These are phyloP conservation scores for Periophthalmus magnuspinnatus DNA, from an alignment of 2,797 vertebrate species.

Conservation along the genomic window DNA sequence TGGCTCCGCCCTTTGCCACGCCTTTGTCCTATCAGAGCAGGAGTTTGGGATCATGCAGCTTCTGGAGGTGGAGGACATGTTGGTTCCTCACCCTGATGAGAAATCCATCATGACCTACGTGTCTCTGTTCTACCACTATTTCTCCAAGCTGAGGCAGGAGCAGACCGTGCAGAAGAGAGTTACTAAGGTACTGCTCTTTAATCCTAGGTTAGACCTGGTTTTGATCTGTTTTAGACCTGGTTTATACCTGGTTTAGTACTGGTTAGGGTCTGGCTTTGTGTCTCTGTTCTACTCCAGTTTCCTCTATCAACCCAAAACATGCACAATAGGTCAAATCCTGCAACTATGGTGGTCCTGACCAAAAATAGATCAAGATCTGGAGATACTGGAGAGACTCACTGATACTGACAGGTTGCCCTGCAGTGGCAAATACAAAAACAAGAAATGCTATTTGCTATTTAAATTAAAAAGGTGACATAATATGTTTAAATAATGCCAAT, in stretches of 20 bases:
- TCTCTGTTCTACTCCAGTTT: conserved; percentile 79
- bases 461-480: no score
- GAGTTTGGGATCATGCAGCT: conserved; percentile 85
- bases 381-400: no score
- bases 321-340: no score
- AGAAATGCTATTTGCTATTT: no score
- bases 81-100: conserved; percentile 83
- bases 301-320: neutral
- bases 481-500: no score
- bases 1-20: conserved; percentile 78
- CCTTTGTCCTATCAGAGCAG: conserved; percentile 82
- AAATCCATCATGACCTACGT: conserved; percentile 92
- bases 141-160: conserved; percentile 85
- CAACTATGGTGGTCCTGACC: no score
- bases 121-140: conserved; percentile 90
- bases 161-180: conserved; percentile 86
- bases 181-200: conserved; percentile 80
- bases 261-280: neutral
- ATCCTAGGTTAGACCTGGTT: no score
- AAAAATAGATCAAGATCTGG: no score
- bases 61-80: conserved; percentile 87
- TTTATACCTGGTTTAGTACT: neutral
- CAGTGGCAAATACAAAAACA: no score
- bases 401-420: no score
- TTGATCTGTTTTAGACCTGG: no score